Evolutionary conservation across 2,113 vertebrate species (phyloP), one percentile per base, ranked within the genome.

Genomic region (Phylloscopus whistleri): DNA sequence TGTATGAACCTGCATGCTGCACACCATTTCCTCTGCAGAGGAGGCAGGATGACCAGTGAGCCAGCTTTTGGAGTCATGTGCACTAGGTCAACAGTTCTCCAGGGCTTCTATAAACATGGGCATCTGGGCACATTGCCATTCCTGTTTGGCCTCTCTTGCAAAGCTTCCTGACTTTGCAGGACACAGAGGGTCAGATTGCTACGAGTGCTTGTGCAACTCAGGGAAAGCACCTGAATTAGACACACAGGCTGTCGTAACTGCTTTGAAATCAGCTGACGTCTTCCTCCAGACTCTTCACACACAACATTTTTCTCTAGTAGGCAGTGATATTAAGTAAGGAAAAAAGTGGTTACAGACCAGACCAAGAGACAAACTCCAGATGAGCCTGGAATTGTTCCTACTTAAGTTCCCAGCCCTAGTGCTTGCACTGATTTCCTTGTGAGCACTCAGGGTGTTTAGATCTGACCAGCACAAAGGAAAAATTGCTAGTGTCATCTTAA

Each of bases 161-260:
- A 70, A 68, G 41, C 22, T 60, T 80, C 62, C 81, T 82, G 77
- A 18, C 35, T 90, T 62, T 33, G 31, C 55, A 44, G 87, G 66
- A 89, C 1, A 4, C 39, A 64, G 82, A 67, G 51, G 33, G 20
- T 83, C 64, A 87, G 56, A 55, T 74, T 94, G 79, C 86, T 56
- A 5, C 0, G 1, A 27, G 22, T 13, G 28, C 53, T 91, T 89
- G 59, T 52, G 76, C 83, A 84, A 56, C 60, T 83, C 55, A 41
- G 24, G 68, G 63, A 93, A 90, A 89, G 35, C 33, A 87, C 81
- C 69, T 79, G 66, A 91, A 53, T 79, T 74, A 69, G 94, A 39
- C 43, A 33, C 44, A 23, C 12, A 22, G 52, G 28, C 55, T 90
- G 74, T 69, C 4, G 39, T 55, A 90, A 93, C 58, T 58, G 16